Evolutionary conservation across 2,113 vertebrate species (phyloP).

Genomic region (Cervus canadensis): DNA sequence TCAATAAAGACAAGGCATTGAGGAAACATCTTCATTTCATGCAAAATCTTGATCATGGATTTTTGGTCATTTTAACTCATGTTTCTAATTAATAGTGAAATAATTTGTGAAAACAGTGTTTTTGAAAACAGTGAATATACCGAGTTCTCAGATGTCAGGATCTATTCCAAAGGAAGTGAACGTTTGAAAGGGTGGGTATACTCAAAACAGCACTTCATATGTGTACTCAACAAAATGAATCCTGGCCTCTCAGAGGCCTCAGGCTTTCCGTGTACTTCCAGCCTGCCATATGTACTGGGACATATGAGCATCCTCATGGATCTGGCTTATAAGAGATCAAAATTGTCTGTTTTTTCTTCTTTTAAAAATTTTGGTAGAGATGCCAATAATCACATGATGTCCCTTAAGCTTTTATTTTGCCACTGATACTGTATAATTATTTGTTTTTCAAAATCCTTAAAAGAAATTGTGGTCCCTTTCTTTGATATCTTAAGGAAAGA

Average conservation of each 20-base stretch:
- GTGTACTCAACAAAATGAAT: constrained; percentile 67
- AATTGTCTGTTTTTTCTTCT: neutral
- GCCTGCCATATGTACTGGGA: neutral
- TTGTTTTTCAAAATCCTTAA: neutral
- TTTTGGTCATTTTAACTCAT: constrained; percentile 44
- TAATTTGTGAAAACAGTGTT: constrained; percentile 42
- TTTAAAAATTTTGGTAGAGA: neutral
- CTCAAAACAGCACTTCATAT: constrained; percentile 47
- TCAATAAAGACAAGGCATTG: neutral
- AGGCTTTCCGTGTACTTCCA: neutral
- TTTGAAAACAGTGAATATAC: constrained; percentile 29
- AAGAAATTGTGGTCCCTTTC: neutral
- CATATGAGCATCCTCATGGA: neutral
- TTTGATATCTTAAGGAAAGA: neutral
- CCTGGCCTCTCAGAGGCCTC: constrained; percentile 56
- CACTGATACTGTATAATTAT: neutral
- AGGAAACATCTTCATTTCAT: neutral
- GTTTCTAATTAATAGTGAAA: constrained; percentile 48
- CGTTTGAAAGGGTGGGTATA: constrained; percentile 55
- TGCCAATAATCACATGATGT: neutral
- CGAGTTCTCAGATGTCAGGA: neutral
- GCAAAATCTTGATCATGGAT: constrained; percentile 17
- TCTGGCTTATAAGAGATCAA: neutral
- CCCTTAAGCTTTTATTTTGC: constrained; percentile 21
- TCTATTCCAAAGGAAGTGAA: constrained; percentile 64